phyloP scores from a whole-genome alignment of 2,113 vertebrate genomes.

The Anseranas semipalmata region DNA sequence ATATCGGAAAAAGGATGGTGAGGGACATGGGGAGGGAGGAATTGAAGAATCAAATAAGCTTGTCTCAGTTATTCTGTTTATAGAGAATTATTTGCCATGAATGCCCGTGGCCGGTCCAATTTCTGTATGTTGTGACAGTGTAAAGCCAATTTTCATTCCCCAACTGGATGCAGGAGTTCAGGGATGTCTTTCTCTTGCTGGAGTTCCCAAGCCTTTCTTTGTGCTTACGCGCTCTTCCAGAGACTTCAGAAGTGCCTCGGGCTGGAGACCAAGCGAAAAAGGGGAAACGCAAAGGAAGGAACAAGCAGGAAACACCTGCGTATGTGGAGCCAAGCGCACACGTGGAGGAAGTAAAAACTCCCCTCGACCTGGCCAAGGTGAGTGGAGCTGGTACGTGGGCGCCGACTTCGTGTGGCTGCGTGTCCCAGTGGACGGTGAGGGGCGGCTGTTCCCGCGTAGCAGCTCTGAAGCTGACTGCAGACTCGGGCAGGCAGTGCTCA shows the following conservation, averaged over 20 bases:
- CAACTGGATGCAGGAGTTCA: not conserved
- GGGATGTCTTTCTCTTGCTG: not conserved
- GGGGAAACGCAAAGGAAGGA: slow-evolving; percentile 91
- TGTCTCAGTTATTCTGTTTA: not conserved
- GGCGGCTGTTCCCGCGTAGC: accelerated
- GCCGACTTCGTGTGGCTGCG: not conserved
- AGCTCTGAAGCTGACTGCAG: accelerated
- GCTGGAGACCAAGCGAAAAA: slow-evolving; percentile 84
- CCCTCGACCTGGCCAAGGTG: slow-evolving; percentile 93
- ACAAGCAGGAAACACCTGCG: slow-evolving; percentile 83
- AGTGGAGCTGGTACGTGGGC: not conserved
- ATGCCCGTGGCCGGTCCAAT: accelerated
- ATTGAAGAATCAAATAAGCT: not conserved
- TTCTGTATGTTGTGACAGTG: accelerated
- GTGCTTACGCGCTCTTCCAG: slow-evolving; percentile 16
- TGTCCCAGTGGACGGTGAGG: not conserved
- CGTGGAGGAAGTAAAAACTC: slow-evolving; percentile 88
- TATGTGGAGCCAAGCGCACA: slow-evolving; percentile 71
- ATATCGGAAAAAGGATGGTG: slow-evolving; percentile 76
- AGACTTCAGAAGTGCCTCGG: slow-evolving; percentile 74
- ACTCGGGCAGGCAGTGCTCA: accelerated
- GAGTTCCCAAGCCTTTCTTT: not conserved
- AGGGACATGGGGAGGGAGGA: not conserved
- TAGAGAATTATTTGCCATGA: accelerated
- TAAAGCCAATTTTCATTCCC: not conserved